phyloP scores from a whole-genome alignment of 2,113 vertebrate species.

The Suricata suricatta region DNA sequence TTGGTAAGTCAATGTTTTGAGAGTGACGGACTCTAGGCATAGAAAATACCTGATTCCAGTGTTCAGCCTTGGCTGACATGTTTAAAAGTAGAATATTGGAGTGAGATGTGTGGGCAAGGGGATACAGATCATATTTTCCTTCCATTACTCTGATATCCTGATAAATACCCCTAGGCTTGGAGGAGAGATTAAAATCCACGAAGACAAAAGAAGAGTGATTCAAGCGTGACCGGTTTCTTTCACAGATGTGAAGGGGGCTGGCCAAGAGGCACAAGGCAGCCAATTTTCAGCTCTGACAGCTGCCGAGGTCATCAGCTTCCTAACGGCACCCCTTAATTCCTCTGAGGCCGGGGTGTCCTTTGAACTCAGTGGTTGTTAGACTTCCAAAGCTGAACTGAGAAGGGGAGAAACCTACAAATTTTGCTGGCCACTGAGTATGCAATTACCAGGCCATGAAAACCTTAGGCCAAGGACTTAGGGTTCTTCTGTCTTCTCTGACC shows the following conservation, averaged over 20 bases:
- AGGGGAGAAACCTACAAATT: conserved; percentile 18
- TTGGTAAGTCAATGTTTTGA: background rate
- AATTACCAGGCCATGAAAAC: conserved; percentile 40
- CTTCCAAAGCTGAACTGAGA: conserved; percentile 42
- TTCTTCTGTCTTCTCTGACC: conserved; percentile 9
- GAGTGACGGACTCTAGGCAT: background rate
- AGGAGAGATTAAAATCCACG: conserved; percentile 63
- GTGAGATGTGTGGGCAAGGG: background rate
- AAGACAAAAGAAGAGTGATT: conserved; percentile 70
- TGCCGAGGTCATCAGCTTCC: conserved; percentile 59
- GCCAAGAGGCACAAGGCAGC: conserved; percentile 53
- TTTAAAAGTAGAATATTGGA: background rate
- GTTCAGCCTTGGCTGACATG: background rate
- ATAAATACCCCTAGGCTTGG: conserved; percentile 54
- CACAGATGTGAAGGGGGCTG: conserved; percentile 46
- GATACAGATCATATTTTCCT: conserved; percentile 35
- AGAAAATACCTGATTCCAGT: background rate
- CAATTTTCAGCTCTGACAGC: conserved; percentile 70
- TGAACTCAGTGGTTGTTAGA: conserved; percentile 50
- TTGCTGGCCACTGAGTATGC: background rate
- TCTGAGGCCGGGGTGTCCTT: conserved; percentile 57
- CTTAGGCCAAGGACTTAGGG: background rate
- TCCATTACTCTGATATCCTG: conserved; percentile 44
- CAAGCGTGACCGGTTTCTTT: conserved; percentile 60
- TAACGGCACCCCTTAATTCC: conserved; percentile 61